These are phyloP conservation scores for Herpailurus yagouaroundi DNA, from an alignment of 2,113 vertebrate species.

Conservation along the genomic window DNA sequence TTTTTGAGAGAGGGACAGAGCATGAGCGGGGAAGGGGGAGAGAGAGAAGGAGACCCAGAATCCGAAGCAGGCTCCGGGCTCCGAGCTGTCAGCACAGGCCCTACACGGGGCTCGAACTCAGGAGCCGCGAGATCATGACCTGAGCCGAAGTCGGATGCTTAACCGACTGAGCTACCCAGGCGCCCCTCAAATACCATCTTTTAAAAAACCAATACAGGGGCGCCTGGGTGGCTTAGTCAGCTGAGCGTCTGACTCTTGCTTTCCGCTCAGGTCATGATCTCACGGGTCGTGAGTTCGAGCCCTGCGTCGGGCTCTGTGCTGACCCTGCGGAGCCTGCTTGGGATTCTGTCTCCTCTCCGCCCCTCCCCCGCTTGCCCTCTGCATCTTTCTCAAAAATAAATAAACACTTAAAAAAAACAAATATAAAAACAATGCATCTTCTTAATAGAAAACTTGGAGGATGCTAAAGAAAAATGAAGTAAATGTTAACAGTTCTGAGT, in stretches of 20 bases:
- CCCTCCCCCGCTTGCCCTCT: no score
- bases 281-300: no score
- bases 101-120: neutral
- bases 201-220: no score
- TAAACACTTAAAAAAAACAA: neutral
- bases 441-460: constrained; percentile 4
- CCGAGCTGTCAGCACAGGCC: no score
- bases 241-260: no score
- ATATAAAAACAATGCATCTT: neutral
- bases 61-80: neutral
- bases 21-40: neutral
- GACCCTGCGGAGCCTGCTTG: no score
- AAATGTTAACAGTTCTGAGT: neutral
- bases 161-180: neutral
- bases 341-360: no score
- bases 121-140: neutral
- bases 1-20: neutral
- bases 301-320: no score
- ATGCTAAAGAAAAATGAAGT: neutral
- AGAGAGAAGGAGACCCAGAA: neutral
- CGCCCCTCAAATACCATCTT: no score
- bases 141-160: neutral
- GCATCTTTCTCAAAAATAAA: no score
- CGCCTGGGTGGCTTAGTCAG: no score
- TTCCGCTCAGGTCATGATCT: no score